A percentile compares a stretch with the other conserved stretches of the same genome.
phyloP scores from a whole-genome alignment of 2,113 vertebrate genomes.

The Myotis brandtii region DNA sequence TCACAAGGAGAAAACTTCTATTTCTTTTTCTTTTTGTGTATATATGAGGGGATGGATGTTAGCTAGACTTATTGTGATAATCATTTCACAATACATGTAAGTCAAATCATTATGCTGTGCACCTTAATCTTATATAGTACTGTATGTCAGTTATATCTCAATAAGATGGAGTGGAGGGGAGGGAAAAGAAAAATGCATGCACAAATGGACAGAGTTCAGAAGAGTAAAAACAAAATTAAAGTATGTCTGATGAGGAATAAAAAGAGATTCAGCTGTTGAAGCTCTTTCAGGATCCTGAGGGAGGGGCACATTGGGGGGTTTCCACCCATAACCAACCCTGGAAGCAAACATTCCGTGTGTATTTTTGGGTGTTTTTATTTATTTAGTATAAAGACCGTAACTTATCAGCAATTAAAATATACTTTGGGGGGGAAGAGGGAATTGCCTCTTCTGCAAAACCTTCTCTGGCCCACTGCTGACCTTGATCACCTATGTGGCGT shows the following conservation, averaged over 20 bases:
- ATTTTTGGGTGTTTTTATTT: neutral
- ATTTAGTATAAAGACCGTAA: neutral
- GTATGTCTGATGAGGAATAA: neutral
- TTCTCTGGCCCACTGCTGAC: neutral
- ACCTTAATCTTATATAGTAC: neutral
- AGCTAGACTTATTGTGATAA: neutral
- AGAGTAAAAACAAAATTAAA: neutral
- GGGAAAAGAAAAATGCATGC: neutral
- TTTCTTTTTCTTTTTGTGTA: neutral
- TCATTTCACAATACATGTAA: neutral
- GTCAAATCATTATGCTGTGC: neutral
- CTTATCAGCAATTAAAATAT: neutral
- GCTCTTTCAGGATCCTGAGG: neutral
- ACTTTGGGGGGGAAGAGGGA: neutral
- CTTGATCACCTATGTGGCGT: neutral
- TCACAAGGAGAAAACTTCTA: neutral
- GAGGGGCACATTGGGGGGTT: neutral
- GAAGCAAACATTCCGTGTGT: neutral
- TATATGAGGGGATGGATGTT: neutral
- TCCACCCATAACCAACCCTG: neutral
- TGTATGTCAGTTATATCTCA: neutral
- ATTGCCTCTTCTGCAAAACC: neutral
- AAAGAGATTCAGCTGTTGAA: neutral
- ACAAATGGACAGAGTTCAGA: neutral
- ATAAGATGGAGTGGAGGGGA: neutral